Evolutionary conservation across 2,113 vertebrate genomes (phyloP).

Genomic region (Stomatorhinus ivindoensis): DNA sequence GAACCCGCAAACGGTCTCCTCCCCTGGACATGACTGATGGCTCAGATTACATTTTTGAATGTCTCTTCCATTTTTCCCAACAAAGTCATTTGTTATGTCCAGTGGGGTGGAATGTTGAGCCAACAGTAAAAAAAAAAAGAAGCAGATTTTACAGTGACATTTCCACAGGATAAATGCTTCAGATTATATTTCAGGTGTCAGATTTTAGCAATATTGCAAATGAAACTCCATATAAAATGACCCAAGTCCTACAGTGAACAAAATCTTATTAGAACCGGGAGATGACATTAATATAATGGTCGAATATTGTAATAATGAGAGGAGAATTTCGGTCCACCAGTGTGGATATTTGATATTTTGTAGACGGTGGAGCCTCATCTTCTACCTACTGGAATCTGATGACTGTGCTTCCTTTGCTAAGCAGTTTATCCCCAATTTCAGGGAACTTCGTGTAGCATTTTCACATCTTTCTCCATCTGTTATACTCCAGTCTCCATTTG

Average conservation of each 20-base stretch:
- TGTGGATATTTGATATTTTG: neutral
- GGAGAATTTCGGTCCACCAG: neutral
- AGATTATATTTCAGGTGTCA: neutral
- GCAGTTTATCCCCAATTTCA: neutral
- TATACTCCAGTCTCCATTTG: neutral
- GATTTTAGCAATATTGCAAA: neutral
- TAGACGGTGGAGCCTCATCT: neutral
- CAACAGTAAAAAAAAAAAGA: neutral
- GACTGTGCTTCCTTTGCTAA: neutral
- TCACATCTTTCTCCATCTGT: neutral
- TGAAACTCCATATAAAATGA: neutral
- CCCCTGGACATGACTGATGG: constrained; percentile 19
- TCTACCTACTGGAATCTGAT: neutral
- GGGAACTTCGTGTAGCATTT: neutral
- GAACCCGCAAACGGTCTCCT: constrained; percentile 23
- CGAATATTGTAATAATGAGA: neutral
- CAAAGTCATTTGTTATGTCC: constrained; percentile 22
- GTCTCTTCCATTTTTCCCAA: constrained; percentile 17
- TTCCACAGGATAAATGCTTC: neutral
- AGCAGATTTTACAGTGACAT: constrained; percentile 1
- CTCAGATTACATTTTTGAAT: constrained; percentile 14
- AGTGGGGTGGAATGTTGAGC: constrained; percentile 11
- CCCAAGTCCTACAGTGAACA: neutral
- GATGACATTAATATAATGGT: neutral
- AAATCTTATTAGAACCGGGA: neutral